Conservation (phyloP, 1,140 invertebrate species). For the Antheraea pernyi region DNA sequence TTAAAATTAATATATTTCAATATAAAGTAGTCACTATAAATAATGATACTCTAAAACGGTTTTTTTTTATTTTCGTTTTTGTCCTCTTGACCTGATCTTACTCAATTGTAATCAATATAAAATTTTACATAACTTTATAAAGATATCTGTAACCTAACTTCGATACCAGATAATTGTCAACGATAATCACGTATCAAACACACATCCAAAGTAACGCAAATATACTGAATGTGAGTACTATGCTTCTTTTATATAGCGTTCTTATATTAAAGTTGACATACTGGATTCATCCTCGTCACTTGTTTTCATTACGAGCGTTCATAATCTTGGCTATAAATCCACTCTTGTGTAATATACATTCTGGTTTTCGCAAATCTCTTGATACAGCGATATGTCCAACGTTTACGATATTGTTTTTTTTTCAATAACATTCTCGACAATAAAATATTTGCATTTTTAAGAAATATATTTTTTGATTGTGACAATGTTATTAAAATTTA, state of each 20-base stretch:
- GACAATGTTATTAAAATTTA: neutral
- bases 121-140: too few species aligned
- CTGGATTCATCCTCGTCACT: neutral
- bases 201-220: neutral
- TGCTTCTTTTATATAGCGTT: neutral
- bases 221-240: neutral
- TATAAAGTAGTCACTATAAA: too few species aligned
- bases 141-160: too few species aligned
- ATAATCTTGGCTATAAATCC: slow-evolving; percentile 1
- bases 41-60: too few species aligned
- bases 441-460: neutral
- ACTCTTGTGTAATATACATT: slow-evolving; percentile 1
- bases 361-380: neutral
- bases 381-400: neutral
- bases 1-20: too few species aligned
- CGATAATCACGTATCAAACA: neutral
- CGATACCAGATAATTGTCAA: too few species aligned
- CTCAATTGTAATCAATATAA: too few species aligned
- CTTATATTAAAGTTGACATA: neutral
- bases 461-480: neutral
- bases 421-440: neutral
- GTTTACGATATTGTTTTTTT: neutral
- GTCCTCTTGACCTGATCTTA: too few species aligned
- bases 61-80: too few species aligned
- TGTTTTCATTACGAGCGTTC: slow-evolving; percentile 1